A percentile compares a stretch with the other conserved stretches of the same genome.
These are phyloP conservation scores for Loxodonta africana DNA, from an alignment of 2,113 vertebrate species.

Conservation along the genomic window DNA sequence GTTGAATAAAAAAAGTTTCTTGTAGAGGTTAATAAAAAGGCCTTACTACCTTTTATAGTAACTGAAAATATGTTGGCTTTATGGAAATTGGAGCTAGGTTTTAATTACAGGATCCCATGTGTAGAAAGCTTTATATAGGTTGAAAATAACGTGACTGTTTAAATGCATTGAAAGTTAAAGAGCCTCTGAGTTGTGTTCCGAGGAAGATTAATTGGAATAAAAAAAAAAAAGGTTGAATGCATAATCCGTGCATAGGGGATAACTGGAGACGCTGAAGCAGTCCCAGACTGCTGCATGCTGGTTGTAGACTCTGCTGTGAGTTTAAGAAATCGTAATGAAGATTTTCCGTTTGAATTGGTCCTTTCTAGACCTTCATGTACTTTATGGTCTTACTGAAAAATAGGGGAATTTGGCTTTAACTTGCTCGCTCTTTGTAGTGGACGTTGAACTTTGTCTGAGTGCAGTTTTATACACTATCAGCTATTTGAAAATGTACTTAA, in stretches of 20 bases:
- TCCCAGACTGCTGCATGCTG: neutral
- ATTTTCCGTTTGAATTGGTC: slow-evolving; percentile 23
- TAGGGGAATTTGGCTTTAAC: neutral
- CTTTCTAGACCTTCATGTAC: neutral
- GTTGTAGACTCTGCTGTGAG: neutral
- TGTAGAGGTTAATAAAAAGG: neutral
- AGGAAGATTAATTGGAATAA: slow-evolving; percentile 22
- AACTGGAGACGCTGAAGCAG: neutral
- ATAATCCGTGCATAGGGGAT: neutral
- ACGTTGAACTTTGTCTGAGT: neutral
- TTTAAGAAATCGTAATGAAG: slow-evolving; percentile 30
- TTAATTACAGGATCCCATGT: slow-evolving; percentile 16
- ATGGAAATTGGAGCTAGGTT: slow-evolving; percentile 21
- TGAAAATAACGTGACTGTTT: neutral
- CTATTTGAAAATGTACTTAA: slow-evolving; percentile 29
- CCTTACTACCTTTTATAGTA: neutral
- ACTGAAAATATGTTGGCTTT: neutral
- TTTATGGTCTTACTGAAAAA: neutral
- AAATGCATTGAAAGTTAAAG: slow-evolving; percentile 43
- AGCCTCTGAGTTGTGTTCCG: neutral
- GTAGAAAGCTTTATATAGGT: slow-evolving; percentile 5
- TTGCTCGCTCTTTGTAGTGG: neutral
- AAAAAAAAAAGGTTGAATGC: neutral
- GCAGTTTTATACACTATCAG: neutral
- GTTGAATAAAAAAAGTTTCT: neutral